Evolutionary conservation across 2,797 vertebrate genomes (phyloP).

Genomic region (Betta splendens): DNA sequence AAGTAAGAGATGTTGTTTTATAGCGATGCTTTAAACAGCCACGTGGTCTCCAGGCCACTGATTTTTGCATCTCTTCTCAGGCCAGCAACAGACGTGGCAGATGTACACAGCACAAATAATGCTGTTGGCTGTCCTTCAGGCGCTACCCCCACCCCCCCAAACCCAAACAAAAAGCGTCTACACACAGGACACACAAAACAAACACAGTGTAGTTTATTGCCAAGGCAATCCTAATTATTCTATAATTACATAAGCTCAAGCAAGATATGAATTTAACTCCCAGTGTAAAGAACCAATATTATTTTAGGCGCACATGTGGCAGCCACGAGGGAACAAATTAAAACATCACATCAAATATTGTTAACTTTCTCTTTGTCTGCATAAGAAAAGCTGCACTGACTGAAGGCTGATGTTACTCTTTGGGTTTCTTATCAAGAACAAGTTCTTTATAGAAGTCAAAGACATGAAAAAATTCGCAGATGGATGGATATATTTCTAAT

Average conservation of each 20-base stretch:
- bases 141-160: slow-evolving; percentile 20
- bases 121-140: slow-evolving; percentile 69
- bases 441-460: too few relatives aligned
- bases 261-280: slow-evolving; percentile 48
- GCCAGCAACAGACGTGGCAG: slow-evolving; percentile 55
- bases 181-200: slow-evolving; percentile 59
- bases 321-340: slow-evolving; percentile 23
- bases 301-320: slow-evolving; percentile 45
- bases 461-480: too few relatives aligned
- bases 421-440: too few relatives aligned
- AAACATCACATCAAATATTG: slow-evolving; percentile 35
- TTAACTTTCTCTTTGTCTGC: slow-evolving; percentile 14
- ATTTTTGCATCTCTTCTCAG: slow-evolving; percentile 57
- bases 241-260: slow-evolving; percentile 73
- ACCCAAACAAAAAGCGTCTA: slow-evolving; percentile 49
- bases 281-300: slow-evolving; percentile 68
- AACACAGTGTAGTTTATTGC: slow-evolving; percentile 73
- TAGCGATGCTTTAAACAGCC: slow-evolving; percentile 40
- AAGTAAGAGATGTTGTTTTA: slow-evolving; percentile 30
- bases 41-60: slow-evolving; percentile 37
- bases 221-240: slow-evolving; percentile 75
- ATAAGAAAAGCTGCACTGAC: not conserved
- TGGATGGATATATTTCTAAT: too few relatives aligned
- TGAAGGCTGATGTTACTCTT: not conserved
- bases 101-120: slow-evolving; percentile 67